A percentile compares a stretch with the other conserved stretches of the same genome.
phyloP scores from a whole-genome alignment of 2,113 vertebrate species.

The Misgurnus mizolepis region DNA sequence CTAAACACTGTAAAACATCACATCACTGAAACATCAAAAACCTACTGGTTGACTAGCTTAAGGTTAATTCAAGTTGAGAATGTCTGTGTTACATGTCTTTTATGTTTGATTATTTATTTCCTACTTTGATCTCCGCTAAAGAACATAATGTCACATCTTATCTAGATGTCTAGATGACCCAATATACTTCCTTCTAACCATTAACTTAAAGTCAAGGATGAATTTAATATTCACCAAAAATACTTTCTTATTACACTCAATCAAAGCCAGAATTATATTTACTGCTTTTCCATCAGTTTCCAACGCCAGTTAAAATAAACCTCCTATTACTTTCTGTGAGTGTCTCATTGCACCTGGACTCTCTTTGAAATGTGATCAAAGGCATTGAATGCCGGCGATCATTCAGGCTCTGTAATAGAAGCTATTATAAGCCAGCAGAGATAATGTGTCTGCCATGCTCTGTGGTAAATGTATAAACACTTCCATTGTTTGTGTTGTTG shows the following conservation, averaged over 20 bases:
- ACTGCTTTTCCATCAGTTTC: neutral
- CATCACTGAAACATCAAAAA: conserved; percentile 3
- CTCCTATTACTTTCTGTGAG: neutral
- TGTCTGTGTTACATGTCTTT: neutral
- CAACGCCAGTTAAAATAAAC: conserved; percentile 26
- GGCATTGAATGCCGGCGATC: conserved; percentile 8
- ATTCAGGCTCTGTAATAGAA: conserved; percentile 10
- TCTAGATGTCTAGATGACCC: conserved; percentile 19
- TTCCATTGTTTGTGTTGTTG: conserved; percentile 44
- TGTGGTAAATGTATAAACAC: conserved; percentile 47
- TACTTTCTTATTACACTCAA: conserved; percentile 12
- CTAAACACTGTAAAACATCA: neutral
- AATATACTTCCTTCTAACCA: conserved; percentile 1
- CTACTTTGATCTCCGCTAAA: conserved; percentile 4
- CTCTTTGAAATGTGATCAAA: conserved; percentile 23
- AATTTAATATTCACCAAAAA: conserved; percentile 24
- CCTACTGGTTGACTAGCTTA: neutral
- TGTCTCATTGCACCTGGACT: conserved; percentile 26
- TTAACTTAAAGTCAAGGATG: conserved; percentile 12
- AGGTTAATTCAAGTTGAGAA: conserved; percentile 11
- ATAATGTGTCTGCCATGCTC: conserved; percentile 34
- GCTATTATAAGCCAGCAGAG: conserved; percentile 37
- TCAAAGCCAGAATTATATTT: conserved; percentile 27
- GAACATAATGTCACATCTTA: conserved; percentile 18
- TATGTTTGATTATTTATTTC: conserved; percentile 13